A percentile compares a stretch with the other conserved stretches of the same genome.
These are phyloP conservation scores for Phaetusa simplex DNA, from an alignment of 2,113 vertebrate genomes.

Conservation along the genomic window DNA sequence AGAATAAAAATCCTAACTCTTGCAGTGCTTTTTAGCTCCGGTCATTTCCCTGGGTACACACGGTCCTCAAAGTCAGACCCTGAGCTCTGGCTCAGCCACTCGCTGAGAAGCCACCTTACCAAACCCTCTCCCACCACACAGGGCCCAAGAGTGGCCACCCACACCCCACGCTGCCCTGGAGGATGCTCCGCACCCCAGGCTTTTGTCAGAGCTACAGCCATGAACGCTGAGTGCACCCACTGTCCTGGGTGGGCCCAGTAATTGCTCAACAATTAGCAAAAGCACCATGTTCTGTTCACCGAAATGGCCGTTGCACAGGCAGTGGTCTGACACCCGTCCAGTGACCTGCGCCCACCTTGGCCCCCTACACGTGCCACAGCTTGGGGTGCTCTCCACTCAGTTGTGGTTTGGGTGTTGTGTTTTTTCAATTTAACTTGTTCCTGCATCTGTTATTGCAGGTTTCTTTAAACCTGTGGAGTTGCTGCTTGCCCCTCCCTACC, in stretches of 20 bases:
- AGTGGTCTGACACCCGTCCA: accelerated
- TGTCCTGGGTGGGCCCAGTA: no score
- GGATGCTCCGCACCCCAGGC: accelerated
- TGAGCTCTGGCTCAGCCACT: neutral
- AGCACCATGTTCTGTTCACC: neutral
- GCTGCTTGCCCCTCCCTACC: neutral
- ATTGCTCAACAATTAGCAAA: neutral
- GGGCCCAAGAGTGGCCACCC: no score
- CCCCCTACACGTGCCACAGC: accelerated
- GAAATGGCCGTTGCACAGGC: neutral
- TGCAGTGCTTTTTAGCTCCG: neutral
- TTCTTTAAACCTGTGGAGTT: neutral
- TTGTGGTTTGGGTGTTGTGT: neutral
- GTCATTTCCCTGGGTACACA: neutral
- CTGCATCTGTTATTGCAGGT: neutral
- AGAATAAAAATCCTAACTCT: neutral
- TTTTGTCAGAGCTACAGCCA: neutral
- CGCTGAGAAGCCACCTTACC: neutral
- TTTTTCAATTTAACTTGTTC: neutral
- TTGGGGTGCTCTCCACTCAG: neutral
- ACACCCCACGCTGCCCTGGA: accelerated
- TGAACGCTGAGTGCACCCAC: accelerated
- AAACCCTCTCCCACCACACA: neutral
- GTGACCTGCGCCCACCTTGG: accelerated
- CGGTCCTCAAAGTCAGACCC: accelerated